phyloP scores from a whole-genome alignment of 1,140 invertebrate genomes.

The Hylaeus volcanicus region DNA sequence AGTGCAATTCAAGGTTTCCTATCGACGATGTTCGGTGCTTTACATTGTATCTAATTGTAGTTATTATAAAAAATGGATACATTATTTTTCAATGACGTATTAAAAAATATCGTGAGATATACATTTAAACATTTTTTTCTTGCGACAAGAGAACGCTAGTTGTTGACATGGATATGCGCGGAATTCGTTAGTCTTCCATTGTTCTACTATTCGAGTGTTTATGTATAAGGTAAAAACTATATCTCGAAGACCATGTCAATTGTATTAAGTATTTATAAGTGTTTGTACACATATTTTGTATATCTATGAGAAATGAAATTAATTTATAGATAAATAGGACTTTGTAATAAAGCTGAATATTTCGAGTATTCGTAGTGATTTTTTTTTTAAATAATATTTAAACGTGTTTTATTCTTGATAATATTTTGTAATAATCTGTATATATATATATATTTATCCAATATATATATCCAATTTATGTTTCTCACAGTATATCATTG shows the following conservation, averaged over 20 bases:
- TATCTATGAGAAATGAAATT: conserved; percentile 54
- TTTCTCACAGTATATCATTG: conserved; percentile 27
- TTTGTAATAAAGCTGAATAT: conserved; percentile 56
- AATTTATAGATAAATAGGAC: conserved; percentile 52
- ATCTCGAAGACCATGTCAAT: conserved; percentile 43
- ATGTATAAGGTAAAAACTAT: conserved; percentile 56
- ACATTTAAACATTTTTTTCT: conserved; percentile 30
- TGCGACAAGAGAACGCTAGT: conserved; percentile 38
- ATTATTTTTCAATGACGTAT: conserved; percentile 33
- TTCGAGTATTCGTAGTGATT: no score
- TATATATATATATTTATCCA: conserved; percentile 36
- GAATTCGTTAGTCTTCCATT: conserved; percentile 52
- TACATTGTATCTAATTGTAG: conserved; percentile 44
- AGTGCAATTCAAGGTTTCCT: conserved; percentile 34
- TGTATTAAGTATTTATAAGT: conserved; percentile 51
- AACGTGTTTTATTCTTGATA: conserved; percentile 33
- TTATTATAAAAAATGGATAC: conserved; percentile 52
- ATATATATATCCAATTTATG: conserved; percentile 42
- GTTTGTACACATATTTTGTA: conserved; percentile 63
- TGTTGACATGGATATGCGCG: conserved; percentile 48
- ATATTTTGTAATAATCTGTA: conserved; percentile 31
- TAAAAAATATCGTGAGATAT: conserved; percentile 53
- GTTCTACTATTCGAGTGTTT: conserved; percentile 47
- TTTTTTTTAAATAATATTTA: conserved; percentile 14
- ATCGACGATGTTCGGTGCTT: conserved; percentile 29